phyloP scores from a whole-genome alignment of 2,113 vertebrate species.

The Gopherus flavomarginatus region DNA sequence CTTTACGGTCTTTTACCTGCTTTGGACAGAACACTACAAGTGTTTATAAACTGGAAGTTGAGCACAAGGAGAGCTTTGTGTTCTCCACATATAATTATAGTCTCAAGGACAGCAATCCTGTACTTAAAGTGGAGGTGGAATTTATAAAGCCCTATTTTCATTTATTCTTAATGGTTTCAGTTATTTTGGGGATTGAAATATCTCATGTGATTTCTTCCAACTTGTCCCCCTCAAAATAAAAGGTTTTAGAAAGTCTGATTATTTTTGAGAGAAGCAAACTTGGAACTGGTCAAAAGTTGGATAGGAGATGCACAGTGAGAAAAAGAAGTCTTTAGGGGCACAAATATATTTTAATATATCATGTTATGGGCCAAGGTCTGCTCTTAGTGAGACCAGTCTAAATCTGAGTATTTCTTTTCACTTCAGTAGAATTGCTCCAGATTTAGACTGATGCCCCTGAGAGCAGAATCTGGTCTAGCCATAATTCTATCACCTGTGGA shows the following conservation, averaged over 20 bases:
- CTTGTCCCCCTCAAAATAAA: neutral
- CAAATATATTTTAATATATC: neutral
- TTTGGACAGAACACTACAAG: conserved; percentile 7
- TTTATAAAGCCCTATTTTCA: conserved; percentile 37
- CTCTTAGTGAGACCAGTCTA: neutral
- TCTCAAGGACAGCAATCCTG: conserved; percentile 47
- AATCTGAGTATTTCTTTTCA: neutral
- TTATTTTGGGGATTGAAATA: conserved; percentile 32
- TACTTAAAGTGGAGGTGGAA: conserved; percentile 46
- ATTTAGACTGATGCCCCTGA: neutral
- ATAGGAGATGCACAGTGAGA: neutral
- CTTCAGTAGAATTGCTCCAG: neutral
- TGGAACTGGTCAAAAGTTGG: neutral
- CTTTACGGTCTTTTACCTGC: conserved; percentile 15
- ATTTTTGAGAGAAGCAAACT: neutral
- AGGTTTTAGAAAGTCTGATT: neutral
- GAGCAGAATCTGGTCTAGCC: neutral
- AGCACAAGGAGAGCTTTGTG: conserved; percentile 46
- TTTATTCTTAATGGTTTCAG: neutral
- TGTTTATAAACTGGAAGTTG: conserved; percentile 56
- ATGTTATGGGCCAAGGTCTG: neutral
- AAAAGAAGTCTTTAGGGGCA: neutral
- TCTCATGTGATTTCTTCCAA: conserved; percentile 27
- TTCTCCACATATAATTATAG: conserved; percentile 18
- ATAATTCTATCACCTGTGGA: neutral